phyloP scores from a whole-genome alignment of 92 coral and sea anemone species.

The Siderastrea siderea region DNA sequence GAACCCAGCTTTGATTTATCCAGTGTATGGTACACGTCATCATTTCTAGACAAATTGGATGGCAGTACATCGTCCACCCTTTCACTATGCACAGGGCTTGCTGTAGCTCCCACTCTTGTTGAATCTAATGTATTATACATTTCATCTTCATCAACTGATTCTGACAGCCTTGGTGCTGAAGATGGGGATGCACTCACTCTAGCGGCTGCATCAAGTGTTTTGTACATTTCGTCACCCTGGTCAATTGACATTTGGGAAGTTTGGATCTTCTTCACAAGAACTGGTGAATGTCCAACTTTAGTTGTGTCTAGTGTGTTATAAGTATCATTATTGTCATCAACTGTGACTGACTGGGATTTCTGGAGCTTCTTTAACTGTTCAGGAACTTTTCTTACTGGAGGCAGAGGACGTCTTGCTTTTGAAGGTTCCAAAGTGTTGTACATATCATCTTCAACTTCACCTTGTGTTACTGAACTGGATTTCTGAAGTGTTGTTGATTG shows the following conservation, averaged over 20 bases:
- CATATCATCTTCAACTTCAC: constrained; percentile 10
- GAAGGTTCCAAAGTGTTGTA: constrained; percentile 22
- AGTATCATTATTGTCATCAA: constrained; percentile 20
- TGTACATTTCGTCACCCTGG: constrained; percentile 20
- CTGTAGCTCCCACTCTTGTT: background rate
- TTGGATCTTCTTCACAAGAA: background rate
- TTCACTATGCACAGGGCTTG: constrained; percentile 9
- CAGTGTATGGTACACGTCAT: constrained; percentile 39
- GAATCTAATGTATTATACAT: constrained; percentile 51
- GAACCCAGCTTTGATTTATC: constrained; percentile 28
- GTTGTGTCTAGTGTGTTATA: constrained; percentile 53
- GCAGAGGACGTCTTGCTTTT: constrained; percentile 20
- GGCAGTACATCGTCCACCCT: constrained; percentile 10
- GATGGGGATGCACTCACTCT: constrained; percentile 33
- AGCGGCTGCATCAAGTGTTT: constrained; percentile 15
- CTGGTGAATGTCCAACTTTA: constrained; percentile 3
- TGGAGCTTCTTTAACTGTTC: constrained; percentile 13
- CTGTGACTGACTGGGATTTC: constrained; percentile 4
- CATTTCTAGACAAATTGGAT: constrained; percentile 8
- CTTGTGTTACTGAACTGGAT: constrained; percentile 10
- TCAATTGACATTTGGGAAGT: background rate
- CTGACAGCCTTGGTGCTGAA: constrained; percentile 12
- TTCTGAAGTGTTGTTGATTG: constrained; percentile 1
- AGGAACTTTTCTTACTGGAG: constrained; percentile 16
- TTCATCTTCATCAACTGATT: constrained; percentile 15